A percentile compares a stretch with the other conserved stretches of the same genome.
phyloP scores from a whole-genome alignment of 2,113 vertebrate species.

The Collichthys lucidus region DNA sequence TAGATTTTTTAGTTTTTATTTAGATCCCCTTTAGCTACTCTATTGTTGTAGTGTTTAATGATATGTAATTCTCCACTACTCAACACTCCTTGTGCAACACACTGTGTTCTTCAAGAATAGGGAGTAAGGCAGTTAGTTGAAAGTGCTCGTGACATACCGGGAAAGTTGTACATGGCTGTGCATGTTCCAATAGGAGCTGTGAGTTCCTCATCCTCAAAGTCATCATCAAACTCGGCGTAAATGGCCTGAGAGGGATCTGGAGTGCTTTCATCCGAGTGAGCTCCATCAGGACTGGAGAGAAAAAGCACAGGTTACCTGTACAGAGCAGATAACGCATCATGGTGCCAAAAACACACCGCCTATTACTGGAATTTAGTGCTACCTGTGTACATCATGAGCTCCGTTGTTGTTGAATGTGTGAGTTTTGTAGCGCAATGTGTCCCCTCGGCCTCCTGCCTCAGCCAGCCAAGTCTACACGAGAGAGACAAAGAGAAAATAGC shows the following conservation, averaged over 20 bases:
- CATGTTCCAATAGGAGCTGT: slow-evolving; percentile 87
- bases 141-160: slow-evolving; percentile 78
- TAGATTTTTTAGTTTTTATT: no score
- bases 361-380: neutral
- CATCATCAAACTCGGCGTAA: slow-evolving; percentile 91
- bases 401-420: slow-evolving; percentile 86
- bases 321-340: neutral
- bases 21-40: no score
- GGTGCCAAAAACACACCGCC: slow-evolving; percentile 1
- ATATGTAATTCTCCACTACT: no score
- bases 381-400: slow-evolving; percentile 87
- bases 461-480: slow-evolving; percentile 85
- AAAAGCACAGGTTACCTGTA: neutral
- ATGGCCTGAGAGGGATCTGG: slow-evolving; percentile 87
- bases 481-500: neutral
- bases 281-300: slow-evolving; percentile 83
- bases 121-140: neutral
- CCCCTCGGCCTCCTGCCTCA: slow-evolving; percentile 88
- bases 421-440: slow-evolving; percentile 80
- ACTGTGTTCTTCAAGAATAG: neutral
- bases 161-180: slow-evolving; percentile 91
- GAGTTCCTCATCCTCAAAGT: slow-evolving; percentile 90
- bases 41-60: no score
- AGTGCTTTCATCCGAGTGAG: slow-evolving; percentile 84
- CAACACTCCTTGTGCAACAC: no score